A percentile compares a stretch with the other conserved stretches of the same genome.
Evolutionary conservation across 2,113 vertebrate species (phyloP).

Genomic region (Hemiprocne comata): DNA sequence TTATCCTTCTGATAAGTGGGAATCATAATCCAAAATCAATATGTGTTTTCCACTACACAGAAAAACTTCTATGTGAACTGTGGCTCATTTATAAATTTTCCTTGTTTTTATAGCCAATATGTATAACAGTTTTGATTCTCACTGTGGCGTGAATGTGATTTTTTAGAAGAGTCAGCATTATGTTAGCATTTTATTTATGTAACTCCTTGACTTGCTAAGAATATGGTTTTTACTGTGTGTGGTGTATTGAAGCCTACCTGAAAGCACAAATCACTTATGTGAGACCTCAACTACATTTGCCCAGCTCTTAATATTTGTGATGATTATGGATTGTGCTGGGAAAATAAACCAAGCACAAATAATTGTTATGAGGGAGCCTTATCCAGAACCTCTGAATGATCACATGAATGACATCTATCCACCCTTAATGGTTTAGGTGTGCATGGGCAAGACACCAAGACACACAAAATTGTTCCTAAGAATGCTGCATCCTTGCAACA

Average conservation of each 20-base stretch:
- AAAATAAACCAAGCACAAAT: not conserved
- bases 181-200: not conserved
- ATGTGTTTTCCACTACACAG: not conserved
- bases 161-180: not conserved
- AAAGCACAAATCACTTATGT: not conserved
- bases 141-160: not conserved
- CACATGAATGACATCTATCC: not conserved
- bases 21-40: slow-evolving; percentile 54
- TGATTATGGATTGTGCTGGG: not conserved
- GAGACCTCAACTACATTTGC: not conserved
- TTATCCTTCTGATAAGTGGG: slow-evolving; percentile 27
- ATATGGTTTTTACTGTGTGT: not conserved
- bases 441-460: not conserved
- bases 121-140: not conserved
- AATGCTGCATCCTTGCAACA: not conserved
- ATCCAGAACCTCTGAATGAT: not conserved
- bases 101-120: not conserved
- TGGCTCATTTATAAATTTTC: not conserved
- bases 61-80: not conserved
- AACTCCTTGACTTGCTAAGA: not conserved
- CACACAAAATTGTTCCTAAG: not conserved
- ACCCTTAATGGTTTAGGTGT: not conserved
- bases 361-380: not conserved
- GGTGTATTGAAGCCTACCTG: not conserved
- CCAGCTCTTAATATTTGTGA: not conserved